Evolutionary conservation across 2,113 vertebrate genomes (phyloP).

Genomic region (Prunella himalayana): DNA sequence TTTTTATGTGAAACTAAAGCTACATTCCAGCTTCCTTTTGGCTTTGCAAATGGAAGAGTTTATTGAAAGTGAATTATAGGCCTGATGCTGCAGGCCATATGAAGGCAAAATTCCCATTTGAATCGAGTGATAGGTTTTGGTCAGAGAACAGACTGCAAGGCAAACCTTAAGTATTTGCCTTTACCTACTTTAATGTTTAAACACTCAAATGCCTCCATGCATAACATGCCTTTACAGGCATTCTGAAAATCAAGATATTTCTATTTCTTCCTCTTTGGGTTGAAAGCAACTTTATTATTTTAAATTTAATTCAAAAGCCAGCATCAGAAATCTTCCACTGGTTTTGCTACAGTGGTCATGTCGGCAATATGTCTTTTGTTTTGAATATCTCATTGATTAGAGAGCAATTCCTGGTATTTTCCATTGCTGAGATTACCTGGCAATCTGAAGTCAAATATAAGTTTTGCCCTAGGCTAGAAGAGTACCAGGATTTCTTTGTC

Average conservation of each 20-base stretch:
- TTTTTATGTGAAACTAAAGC: constrained; percentile 63
- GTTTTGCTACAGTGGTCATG: background rate
- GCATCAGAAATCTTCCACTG: background rate
- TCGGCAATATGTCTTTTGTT: background rate
- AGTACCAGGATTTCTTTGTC: background rate
- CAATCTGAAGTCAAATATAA: background rate
- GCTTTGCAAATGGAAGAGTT: constrained; percentile 37
- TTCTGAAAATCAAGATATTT: background rate
- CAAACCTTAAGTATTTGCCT: constrained; percentile 18
- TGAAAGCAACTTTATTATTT: background rate
- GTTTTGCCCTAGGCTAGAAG: background rate
- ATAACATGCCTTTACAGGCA: background rate
- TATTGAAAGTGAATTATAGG: background rate
- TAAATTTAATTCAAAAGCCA: background rate
- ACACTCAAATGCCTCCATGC: background rate
- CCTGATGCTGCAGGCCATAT: background rate
- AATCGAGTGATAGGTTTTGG: background rate
- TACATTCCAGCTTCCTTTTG: constrained; percentile 51
- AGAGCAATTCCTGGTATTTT: background rate
- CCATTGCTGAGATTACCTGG: background rate
- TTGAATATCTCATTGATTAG: background rate
- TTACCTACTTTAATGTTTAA: constrained; percentile 5
- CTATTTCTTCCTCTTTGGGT: background rate
- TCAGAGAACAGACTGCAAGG: background rate
- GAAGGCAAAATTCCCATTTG: background rate